These are phyloP conservation scores for Bemisia tabaci DNA, from an alignment of 1,140 invertebrate genomes.

Conservation along the genomic window DNA sequence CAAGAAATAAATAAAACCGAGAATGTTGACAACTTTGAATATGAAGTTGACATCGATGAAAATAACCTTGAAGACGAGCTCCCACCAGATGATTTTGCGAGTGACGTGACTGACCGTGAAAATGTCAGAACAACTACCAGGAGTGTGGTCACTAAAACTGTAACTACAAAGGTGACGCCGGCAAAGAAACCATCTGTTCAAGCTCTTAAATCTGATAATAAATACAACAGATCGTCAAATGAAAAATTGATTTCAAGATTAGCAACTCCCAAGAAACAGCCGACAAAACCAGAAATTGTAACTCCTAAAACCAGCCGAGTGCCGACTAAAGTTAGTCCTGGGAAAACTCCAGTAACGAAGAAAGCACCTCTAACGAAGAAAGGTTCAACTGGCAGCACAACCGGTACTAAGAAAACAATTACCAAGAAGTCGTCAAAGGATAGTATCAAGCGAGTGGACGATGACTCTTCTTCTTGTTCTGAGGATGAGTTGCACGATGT, in stretches of 20 bases:
- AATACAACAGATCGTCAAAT: background rate
- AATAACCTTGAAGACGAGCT: slow-evolving; percentile 23
- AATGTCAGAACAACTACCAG: slow-evolving; percentile 11
- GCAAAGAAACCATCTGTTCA: slow-evolving; percentile 7
- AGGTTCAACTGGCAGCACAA: slow-evolving; percentile 7
- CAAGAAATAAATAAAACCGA: background rate
- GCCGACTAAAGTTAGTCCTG: background rate
- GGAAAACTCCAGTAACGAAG: background rate
- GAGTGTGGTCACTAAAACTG: slow-evolving; percentile 8
- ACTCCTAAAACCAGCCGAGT: background rate
- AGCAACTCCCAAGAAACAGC: background rate
- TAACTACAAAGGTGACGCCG: slow-evolving; percentile 10
- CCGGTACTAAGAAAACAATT: slow-evolving; percentile 1
- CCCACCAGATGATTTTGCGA: slow-evolving; percentile 25
- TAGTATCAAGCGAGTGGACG: background rate
- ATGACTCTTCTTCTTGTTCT: slow-evolving; percentile 12
- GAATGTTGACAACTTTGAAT: background rate
- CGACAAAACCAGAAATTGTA: background rate
- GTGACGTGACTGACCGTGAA: slow-evolving; percentile 18
- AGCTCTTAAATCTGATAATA: background rate
- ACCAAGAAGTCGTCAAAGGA: background rate
- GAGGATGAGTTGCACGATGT: slow-evolving; percentile 16
- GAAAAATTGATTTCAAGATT: background rate
- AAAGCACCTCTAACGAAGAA: slow-evolving; percentile 6
- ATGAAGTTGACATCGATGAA: slow-evolving; percentile 9